Percentiles rank a stretch among this genome's conserved stretches.
phyloP scores from a whole-genome alignment of 2,797 vertebrate species.

The Sarcophilus harrisii region DNA sequence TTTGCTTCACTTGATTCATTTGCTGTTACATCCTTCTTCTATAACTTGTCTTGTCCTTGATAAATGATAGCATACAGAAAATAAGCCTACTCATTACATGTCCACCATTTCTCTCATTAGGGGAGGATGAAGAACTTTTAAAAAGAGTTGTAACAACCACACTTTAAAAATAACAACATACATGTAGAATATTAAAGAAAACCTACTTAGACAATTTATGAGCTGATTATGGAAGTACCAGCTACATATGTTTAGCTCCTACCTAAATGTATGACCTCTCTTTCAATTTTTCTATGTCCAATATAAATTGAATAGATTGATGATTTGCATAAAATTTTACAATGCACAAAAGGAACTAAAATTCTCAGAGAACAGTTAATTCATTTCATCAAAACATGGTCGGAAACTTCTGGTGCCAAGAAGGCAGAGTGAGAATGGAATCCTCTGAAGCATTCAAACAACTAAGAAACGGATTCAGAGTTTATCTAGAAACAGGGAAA shows the following conservation, averaged over 20 bases:
- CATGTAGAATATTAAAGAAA: slow-evolving; percentile 42
- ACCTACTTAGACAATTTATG: slow-evolving; percentile 51
- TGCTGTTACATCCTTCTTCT: slow-evolving; percentile 57
- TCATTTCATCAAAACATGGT: neutral
- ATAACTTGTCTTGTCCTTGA: slow-evolving; percentile 65
- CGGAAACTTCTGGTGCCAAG: neutral
- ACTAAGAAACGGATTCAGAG: no score
- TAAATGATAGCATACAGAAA: slow-evolving; percentile 55
- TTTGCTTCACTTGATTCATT: slow-evolving; percentile 66
- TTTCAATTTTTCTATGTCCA: slow-evolving; percentile 61
- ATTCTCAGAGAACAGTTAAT: slow-evolving; percentile 37
- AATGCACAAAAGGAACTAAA: slow-evolving; percentile 57
- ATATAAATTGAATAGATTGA: slow-evolving; percentile 58
- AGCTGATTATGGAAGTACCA: slow-evolving; percentile 36
- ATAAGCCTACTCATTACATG: slow-evolving; percentile 43
- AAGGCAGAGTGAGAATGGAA: neutral
- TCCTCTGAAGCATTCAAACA: no score
- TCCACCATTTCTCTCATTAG: slow-evolving; percentile 51
- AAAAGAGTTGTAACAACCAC: slow-evolving; percentile 45
- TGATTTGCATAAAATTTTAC: slow-evolving; percentile 47
- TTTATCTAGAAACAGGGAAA: no score
- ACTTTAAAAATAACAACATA: no score
- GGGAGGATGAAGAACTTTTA: slow-evolving; percentile 34
- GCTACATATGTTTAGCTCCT: slow-evolving; percentile 28
- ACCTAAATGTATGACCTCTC: slow-evolving; percentile 60